These are phyloP conservation scores for Ephydatia muelleri DNA, from an alignment of 37 sponge, comb jelly and placozoan genomes.

Conservation along the genomic window DNA sequence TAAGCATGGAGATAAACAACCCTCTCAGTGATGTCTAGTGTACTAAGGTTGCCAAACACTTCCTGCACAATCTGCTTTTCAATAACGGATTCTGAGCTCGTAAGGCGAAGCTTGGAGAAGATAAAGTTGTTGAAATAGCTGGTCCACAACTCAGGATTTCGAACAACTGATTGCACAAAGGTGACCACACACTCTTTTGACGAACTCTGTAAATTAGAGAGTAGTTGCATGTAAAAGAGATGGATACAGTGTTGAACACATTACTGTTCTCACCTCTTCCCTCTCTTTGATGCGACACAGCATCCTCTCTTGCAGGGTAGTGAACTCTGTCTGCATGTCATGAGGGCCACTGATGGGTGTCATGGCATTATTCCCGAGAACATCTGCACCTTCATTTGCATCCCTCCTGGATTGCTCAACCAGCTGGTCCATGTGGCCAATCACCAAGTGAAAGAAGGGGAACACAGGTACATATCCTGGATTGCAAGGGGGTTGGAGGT, in stretches of 20 bases:
- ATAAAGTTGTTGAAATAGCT: slow-evolving; percentile 20
- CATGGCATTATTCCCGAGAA: slow-evolving; percentile 18
- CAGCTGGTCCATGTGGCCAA: slow-evolving; percentile 24
- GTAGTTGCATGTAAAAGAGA: neutral
- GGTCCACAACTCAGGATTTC: slow-evolving; percentile 10
- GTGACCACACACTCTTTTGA: slow-evolving; percentile 15
- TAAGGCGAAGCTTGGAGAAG: slow-evolving; percentile 11
- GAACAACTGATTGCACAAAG: neutral
- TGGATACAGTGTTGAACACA: neutral
- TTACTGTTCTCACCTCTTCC: neutral
- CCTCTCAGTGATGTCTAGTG: neutral
- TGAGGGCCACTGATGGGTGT: neutral
- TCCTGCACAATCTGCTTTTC: slow-evolving; percentile 33
- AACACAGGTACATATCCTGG: slow-evolving; percentile 15
- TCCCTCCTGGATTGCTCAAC: slow-evolving; percentile 28
- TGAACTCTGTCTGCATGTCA: neutral
- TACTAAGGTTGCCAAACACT: slow-evolving; percentile 27
- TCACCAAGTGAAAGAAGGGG: slow-evolving; percentile 60
- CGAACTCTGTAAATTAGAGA: slow-evolving; percentile 10
- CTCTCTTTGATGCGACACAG: neutral
- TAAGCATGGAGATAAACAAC: slow-evolving; percentile 44
- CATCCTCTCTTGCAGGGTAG: neutral
- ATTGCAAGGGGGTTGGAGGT: neutral
- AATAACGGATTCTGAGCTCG: slow-evolving; percentile 16
- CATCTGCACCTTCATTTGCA: slow-evolving; percentile 14